These are phyloP conservation scores for Empidonax traillii DNA, from an alignment of 2,113 vertebrate genomes.

Conservation along the genomic window DNA sequence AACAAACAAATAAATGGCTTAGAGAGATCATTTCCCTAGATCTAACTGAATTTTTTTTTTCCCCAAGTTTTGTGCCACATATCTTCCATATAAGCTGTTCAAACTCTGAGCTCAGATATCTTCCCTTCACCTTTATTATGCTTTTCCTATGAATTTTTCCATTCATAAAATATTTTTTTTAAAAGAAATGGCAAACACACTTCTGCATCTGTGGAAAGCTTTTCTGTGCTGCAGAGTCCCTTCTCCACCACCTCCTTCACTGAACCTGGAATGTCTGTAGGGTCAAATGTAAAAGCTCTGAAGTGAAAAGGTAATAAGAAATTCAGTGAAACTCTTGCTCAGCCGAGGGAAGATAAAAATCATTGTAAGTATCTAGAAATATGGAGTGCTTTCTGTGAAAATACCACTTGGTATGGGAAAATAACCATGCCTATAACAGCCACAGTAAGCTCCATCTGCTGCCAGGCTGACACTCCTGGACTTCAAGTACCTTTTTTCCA, in stretches of 20 bases:
- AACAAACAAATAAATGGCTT: background rate
- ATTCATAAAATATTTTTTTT: background rate
- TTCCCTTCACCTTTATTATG: background rate
- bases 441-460: background rate
- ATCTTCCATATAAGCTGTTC: background rate
- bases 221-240: background rate
- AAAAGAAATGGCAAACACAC: background rate
- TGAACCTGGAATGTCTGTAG: background rate
- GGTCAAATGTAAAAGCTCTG: background rate
- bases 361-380: background rate
- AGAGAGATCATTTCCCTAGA: background rate
- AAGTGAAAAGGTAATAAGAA: background rate
- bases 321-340: background rate
- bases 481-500: background rate
- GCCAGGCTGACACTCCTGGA: background rate
- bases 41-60: background rate
- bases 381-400: background rate
- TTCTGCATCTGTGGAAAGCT: background rate
- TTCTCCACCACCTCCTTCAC: background rate
- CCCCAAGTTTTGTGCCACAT: background rate
- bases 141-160: background rate
- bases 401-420: background rate
- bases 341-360: background rate
- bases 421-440: background rate
- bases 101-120: background rate